Evolutionary conservation across 2,113 vertebrate species (phyloP), one percentile per base, ranked within the genome.

Genomic region (Actenoides lindsayi): DNA sequence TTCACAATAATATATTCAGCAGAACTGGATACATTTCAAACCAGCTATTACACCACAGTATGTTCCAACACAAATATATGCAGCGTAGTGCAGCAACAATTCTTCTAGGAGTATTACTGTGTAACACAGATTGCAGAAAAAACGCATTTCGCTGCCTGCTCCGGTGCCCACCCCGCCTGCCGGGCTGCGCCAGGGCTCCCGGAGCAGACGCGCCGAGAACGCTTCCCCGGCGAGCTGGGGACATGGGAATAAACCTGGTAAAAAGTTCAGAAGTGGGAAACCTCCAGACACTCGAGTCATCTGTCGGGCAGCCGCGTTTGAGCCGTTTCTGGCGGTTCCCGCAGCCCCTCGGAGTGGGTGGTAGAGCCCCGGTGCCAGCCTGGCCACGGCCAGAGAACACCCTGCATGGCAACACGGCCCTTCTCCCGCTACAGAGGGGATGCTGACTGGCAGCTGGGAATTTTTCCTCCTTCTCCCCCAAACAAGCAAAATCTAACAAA

Each of bases 51-150:
- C 48, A 93, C 92, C 94, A 73, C 89, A 17, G 83, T 50, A 11
- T 68, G 91, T 80, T 93, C 41, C 90, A 92, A 90, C 68, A 96
- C 93, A 94, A 96, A 96, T 89, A 62, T 80, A 96, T 94, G 92
- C 91, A 30, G 89, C 2, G 83, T 51, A 31, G 39, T 9, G 63
- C 84, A 78, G 94, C 91, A 41, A 54, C 95, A 71, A 83, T 67
- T 75, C 94, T 81, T 75, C 60, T 2, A 42, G 31, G 81, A 82
- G 88, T 9, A 27, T n/a, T 35, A 28, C 57, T 37, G 13, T 35
- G 68, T 60, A 77, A 75, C 46, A 10, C 80, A 24, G 86, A 88
- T 39, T 33, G 82, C 87, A 79, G 87, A 44, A 94, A 94, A 94
- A 64, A 56, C 21, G 11, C 28, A 0, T 42, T 25, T 37, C 81